Evolutionary conservation across 2,888 invertebrate species (phyloP), one percentile per base, ranked within the genome.

Genomic region (Cybosia mesomella): DNA sequence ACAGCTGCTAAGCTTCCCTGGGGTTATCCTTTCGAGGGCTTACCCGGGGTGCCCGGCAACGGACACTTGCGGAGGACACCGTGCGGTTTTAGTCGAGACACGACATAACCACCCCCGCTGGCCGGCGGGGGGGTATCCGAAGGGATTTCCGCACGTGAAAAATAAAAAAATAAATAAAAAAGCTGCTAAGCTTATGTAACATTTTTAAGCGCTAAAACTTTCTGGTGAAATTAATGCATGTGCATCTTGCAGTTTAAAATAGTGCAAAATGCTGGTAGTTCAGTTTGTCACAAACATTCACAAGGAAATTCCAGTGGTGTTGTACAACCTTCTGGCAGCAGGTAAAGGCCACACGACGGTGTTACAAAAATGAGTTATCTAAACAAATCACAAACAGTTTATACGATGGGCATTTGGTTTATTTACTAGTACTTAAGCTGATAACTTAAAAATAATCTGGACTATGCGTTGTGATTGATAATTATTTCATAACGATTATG

Each of bases 361-460:
- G 13, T 22, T 21, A 36, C 22, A 39, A 21, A 60, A 2, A 22
- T 21, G 24, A 43, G 62, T 72, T 66, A 49, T 54, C 34, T 63
- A 66, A 55, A 55, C 34, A 55, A 63, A 32, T 18, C 21, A 60
- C 10, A 68, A 68, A 64, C 34, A 36, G 8, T n/a, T n/a, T 58
- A 10, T 53, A 67, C 53, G 49, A 36, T 15, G 70, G 64, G 60
- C 67, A 43, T 59, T 21, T 28, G 28, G n/a, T 53, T 69, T 58
- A 15, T 55, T 49, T 5, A 62, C n/a, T 57, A 24, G 63, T 67
- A 72, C 70, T 68, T 75, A 73, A 70, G 75, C 73, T 63, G 58
- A 18, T 70, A 80, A 77, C 66, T 77, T 71, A 77, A 72, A 77
- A 68, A 69, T 72, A 75, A 63, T 64, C 57, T 71, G 68, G 64